These are phyloP conservation scores for Fistularia commersonii DNA, from an alignment of 2,797 vertebrate genomes.

Conservation along the genomic window DNA sequence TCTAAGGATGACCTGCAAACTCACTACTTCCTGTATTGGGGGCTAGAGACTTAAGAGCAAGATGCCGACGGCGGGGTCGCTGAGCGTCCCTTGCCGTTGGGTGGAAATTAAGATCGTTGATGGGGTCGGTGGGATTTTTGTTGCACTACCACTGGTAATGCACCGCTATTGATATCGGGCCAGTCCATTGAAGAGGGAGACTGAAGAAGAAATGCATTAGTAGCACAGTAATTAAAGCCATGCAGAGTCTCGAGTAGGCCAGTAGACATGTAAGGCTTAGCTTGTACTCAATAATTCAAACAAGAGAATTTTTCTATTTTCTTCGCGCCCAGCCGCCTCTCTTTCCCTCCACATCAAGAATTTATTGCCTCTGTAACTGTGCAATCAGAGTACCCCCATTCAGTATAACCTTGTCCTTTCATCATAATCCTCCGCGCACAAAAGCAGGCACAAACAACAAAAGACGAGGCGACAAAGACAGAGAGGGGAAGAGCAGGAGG, in stretches of 20 bases:
- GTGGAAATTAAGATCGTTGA: no score
- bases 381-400: conserved; percentile 62
- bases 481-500: conserved; percentile 31
- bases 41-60: no score
- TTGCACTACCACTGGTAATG: no score
- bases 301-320: conserved; percentile 64
- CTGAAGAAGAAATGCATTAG: no score
- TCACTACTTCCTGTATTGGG: conserved; percentile 42
- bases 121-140: no score
- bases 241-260: conserved; percentile 17
- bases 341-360: conserved; percentile 68
- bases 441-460: conserved; percentile 40
- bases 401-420: conserved; percentile 50
- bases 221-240: conserved; percentile 14
- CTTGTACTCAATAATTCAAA: conserved; percentile 66
- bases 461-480: conserved; percentile 23
- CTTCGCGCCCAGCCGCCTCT: conserved; percentile 33
- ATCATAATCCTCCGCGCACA: conserved; percentile 45
- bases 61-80: conserved; percentile 4
- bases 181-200: no score
- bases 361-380: conserved; percentile 60
- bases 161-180: no score
- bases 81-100: neutral
- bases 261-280: conserved; percentile 32
- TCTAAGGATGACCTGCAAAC: conserved; percentile 65